Evolutionary conservation across 2,113 vertebrate species (phyloP), one percentile per base, ranked within the genome.

Genomic region (Tupaia tana): DNA sequence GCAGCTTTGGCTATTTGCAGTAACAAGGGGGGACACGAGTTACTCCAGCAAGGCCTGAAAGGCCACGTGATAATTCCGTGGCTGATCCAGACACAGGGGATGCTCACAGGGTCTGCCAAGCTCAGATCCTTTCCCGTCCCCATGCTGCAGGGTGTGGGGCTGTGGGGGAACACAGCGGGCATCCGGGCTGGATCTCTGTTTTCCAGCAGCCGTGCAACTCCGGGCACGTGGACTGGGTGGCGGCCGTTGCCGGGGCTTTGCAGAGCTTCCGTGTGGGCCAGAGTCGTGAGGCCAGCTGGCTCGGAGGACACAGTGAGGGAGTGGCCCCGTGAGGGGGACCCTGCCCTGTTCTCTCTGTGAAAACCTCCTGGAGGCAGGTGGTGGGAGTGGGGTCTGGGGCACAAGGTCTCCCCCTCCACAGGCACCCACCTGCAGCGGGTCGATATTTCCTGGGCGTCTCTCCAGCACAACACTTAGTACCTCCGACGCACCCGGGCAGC

Each of bases 381-480:
- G 43, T 4, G 24, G 43, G 69, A 25, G 11, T 0, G 59, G 64
- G 15, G 4, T 22, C 14, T 4, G 11, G 56, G 27, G 56, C 14
- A 6, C 3, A 13, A 7, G 4, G n/a, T n/a, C 20, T 4, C 27
- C 64, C 18, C 14, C 27, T 31, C 0, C 0, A 0, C 2, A 3
- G 52, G 6, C 5, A 0, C 66, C 77, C 80, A 56, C 95, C 86
- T 71, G 63, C 82, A 7, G 63, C 16, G 0, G 69, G 82, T 96
- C 43, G 0, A 93, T 86, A 52, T 13, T 43, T 86, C 43, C 93
- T 10, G 81, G 95, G 95, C 95, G 9, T 20, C 3, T 15, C n/a
- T 92, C 95, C 95, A 96, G 1, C 90, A 82, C 63, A 70, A 19
- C 93, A 96, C 93, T 96, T 86, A 96, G 86, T 24, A 2, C 25